Conservation (phyloP, 2,113 vertebrate species). For the Malurus cyaneus region DNA sequence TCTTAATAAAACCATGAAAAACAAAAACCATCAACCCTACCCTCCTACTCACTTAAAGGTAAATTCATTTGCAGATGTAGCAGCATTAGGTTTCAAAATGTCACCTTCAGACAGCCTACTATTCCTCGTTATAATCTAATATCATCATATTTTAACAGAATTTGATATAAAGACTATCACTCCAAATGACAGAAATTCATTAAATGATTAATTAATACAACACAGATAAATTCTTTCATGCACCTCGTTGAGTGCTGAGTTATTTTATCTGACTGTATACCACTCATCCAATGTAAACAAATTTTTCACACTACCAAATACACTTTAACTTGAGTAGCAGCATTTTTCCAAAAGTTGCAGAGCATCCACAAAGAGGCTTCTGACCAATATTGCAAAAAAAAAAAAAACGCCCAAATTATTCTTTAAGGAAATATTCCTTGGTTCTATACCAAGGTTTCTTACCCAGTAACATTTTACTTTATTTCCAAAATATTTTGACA, state of each 20-base stretch:
- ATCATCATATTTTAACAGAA: not conserved
- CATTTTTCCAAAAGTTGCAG: not conserved
- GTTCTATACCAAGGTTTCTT: not conserved
- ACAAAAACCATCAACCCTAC: not conserved
- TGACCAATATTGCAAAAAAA: not conserved
- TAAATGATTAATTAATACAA: not conserved
- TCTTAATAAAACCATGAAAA: not conserved
- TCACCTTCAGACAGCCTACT: not conserved
- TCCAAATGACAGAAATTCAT: not conserved
- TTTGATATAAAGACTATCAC: rapidly evolving
- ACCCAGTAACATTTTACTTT: not conserved
- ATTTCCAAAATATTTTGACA: not conserved
- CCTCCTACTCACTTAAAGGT: not conserved
- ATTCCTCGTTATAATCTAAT: not conserved
- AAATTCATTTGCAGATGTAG: not conserved
- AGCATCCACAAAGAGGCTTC: not conserved
- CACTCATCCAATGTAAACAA: not conserved
- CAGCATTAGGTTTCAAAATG: not conserved
- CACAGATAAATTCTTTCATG: not conserved
- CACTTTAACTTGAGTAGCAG: not conserved
- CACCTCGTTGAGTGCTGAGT: not conserved
- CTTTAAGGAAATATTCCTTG: not conserved
- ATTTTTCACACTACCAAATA: not conserved
- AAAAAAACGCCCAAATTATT: not conserved
- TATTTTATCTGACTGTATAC: not conserved